Base-by-base conservation (phyloP, 1,140 invertebrate genomes). In the Drosophila bocki region DNA sequence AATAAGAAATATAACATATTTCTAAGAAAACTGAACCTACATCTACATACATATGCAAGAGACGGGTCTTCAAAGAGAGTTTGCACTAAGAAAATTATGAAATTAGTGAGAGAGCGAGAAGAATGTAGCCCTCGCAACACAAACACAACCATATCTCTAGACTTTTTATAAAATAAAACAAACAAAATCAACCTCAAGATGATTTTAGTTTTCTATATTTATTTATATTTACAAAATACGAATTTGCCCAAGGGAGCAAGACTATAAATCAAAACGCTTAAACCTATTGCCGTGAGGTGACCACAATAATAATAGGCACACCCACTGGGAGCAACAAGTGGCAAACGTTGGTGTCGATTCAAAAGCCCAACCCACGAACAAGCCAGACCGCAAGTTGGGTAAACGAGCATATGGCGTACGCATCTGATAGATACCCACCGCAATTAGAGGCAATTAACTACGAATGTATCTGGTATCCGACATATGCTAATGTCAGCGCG, bases 331-430 rank as follows among this genome's bases (percentile, higher is more conserved):
- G 54, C 53, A 75, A 58, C 60, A 76, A 76, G 71, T 62, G 69
- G 41, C 42, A 22, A n/a, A 44, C 32, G 32, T 59, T 13, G 53
- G 45, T 37, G 32, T 37, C 35, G 44, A 44, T 44, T 17, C 22
- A 29, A 19, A 32, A 39, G 61, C 47, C 61, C 61, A 54, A 50
- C 39, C 74, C 41, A 15, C 33, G 22, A 58, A 56, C 17, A 56
- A 19, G 56, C 37, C 13, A 22, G 69, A 80, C 83, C 83, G 76
- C 83, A 80, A 61, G 57, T 78, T 77, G 74, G 68, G 64, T 78
- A 78, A 86, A 67, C 75, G 76, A 82, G 83, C 79, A 67, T 54
- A 77, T 77, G 74, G 75, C 57, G 65, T 39, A 78, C 74, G 75
- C 75, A 77, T 68, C 54, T 45, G 54, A 45, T 68, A 54, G 48